phyloP scores from a whole-genome alignment of 1,140 invertebrate genomes.

The Pristionchus pacificus region DNA sequence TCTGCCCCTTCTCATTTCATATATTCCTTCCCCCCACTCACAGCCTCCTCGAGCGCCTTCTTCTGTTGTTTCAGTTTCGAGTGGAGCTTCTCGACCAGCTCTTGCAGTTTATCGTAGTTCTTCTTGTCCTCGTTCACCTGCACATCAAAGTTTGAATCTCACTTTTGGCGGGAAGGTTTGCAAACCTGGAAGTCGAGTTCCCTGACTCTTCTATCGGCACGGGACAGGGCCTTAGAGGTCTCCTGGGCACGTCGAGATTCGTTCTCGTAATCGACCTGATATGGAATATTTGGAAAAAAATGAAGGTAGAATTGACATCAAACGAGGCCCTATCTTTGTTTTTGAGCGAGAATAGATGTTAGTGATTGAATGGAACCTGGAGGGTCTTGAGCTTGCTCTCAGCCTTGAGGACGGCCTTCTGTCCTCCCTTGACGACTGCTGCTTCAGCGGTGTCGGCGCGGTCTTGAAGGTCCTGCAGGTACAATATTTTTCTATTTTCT shows the following conservation, averaged over 20 bases:
- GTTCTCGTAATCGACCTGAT: constrained; percentile 80
- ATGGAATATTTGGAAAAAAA: too few relatives aligned
- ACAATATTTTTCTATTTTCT: too few relatives aligned
- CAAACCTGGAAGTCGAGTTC: constrained; percentile 72
- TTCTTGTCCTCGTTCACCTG: constrained; percentile 58
- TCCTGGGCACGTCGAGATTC: constrained; percentile 95
- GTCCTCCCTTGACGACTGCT: constrained; percentile 90
- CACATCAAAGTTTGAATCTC: not conserved
- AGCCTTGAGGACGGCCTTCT: constrained; percentile 70
- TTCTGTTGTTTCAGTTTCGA: constrained; percentile 99
- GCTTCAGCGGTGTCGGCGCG: constrained; percentile 76
- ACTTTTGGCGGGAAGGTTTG: not conserved
- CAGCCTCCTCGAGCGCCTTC: constrained; percentile 94
- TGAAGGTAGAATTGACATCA: too few relatives aligned
- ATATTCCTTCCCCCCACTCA: constrained; percentile 21
- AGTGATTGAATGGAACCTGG: too few relatives aligned
- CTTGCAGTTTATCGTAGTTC: constrained; percentile 64
- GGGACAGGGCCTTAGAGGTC: constrained; percentile 67
- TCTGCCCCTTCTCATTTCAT: not conserved
- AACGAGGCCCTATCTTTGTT: too few relatives aligned
- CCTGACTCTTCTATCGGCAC: constrained; percentile 70
- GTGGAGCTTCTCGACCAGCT: constrained; percentile 94
- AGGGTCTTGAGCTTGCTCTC: constrained; percentile 69
- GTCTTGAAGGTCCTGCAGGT: constrained; percentile 52
- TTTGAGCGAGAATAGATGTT: too few relatives aligned